Conservation (phyloP, 2,113 vertebrate genomes). For the Tachycineta bicolor region DNA sequence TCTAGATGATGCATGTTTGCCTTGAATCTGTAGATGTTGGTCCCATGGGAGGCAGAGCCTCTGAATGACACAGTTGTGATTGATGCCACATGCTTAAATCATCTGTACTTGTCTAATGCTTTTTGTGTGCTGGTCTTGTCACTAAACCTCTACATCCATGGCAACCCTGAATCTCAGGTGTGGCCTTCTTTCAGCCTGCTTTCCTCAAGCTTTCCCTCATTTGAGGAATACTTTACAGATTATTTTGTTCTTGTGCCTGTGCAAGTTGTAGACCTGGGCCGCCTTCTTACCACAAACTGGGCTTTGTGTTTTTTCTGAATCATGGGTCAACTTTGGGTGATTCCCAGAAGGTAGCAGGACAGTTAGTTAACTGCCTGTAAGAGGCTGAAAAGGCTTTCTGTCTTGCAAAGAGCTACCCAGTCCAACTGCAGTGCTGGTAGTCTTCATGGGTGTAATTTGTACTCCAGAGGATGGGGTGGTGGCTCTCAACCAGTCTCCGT, state of each 20-base stretch:
- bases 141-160: constrained; percentile 13
- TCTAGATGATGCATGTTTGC: constrained; percentile 90
- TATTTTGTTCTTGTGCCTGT: not conserved
- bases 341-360: not conserved
- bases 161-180: constrained; percentile 69
- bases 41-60: constrained; percentile 30
- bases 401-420: not conserved
- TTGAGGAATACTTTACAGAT: not conserved
- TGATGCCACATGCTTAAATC: constrained; percentile 35
- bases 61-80: constrained; percentile 58
- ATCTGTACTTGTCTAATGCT: constrained; percentile 45
- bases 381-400: not conserved
- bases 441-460: not conserved
- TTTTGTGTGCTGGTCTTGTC: constrained; percentile 39
- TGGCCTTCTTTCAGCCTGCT: constrained; percentile 33
- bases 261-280: not conserved
- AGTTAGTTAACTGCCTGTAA: not conserved
- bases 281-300: not conserved
- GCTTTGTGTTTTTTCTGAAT: constrained; percentile 26
- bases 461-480: not conserved
- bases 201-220: not conserved
- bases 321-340: not conserved
- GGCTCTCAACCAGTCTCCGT: constrained; percentile 44
- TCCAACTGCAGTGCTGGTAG: not conserved
- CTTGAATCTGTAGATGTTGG: constrained; percentile 66